Conservation (phyloP, 2,113 vertebrate species). For the Oreotrochilus melanogaster region DNA sequence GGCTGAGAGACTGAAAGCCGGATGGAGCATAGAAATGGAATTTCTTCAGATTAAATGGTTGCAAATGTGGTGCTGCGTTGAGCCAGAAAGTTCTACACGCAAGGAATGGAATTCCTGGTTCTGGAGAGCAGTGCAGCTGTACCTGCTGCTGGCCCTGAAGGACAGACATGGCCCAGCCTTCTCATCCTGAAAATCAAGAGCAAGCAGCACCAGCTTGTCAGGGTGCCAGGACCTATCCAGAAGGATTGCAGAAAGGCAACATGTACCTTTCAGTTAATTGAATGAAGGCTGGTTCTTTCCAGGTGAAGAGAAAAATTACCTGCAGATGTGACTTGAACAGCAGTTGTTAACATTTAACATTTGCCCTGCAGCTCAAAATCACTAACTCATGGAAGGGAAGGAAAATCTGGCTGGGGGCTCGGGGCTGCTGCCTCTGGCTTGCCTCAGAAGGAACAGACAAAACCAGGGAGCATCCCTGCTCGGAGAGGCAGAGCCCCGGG, state of each 20-base stretch:
- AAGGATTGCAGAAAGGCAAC: constrained; percentile 28
- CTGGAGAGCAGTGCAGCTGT: neutral
- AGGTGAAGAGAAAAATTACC: constrained; percentile 62
- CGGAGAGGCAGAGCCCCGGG: neutral
- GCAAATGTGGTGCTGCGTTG: constrained; percentile 56
- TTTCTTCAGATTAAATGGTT: constrained; percentile 65
- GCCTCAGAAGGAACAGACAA: neutral
- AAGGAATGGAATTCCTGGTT: neutral
- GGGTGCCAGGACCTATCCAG: neutral
- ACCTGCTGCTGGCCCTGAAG: constrained; percentile 43
- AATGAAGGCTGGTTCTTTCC: constrained; percentile 9
- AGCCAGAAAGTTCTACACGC: constrained; percentile 31
- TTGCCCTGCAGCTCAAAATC: constrained; percentile 16
- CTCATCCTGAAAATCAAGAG: neutral
- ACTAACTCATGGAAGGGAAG: neutral
- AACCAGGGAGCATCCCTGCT: neutral
- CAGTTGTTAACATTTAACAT: neutral
- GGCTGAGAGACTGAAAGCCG: constrained; percentile 53
- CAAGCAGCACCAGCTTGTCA: neutral
- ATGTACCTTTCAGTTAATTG: constrained; percentile 14
- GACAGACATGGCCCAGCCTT: neutral
- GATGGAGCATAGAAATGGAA: constrained; percentile 54
- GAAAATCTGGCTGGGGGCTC: neutral
- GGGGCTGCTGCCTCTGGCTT: neutral
- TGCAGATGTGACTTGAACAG: constrained; percentile 61